phyloP scores from a whole-genome alignment of 2,113 vertebrate species.

The Ceuthmochares aereus region DNA sequence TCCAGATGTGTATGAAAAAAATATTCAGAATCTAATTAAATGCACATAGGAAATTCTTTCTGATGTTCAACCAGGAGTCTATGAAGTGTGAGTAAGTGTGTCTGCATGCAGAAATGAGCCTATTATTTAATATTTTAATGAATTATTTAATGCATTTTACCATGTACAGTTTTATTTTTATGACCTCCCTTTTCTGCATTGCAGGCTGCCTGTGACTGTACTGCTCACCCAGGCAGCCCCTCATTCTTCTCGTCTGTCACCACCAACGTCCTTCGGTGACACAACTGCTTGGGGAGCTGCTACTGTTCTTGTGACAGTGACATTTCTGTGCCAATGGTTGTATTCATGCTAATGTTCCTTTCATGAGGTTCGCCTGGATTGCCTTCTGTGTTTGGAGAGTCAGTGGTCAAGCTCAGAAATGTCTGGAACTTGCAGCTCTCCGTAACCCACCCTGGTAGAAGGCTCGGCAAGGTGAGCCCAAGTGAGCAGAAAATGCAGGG shows the following conservation, averaged over 20 bases:
- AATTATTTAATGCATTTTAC: background rate
- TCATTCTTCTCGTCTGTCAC: background rate
- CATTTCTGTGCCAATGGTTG: background rate
- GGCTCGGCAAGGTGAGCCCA: background rate
- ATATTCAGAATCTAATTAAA: background rate
- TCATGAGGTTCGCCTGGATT: background rate
- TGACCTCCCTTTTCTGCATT: background rate
- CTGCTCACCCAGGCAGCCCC: background rate
- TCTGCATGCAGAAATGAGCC: background rate
- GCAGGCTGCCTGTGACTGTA: background rate
- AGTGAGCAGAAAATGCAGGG: fast-evolving
- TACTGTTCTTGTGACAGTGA: background rate
- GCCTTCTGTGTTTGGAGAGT: background rate
- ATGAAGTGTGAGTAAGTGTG: background rate
- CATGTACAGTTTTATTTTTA: background rate
- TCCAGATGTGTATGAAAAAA: background rate
- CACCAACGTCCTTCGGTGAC: background rate
- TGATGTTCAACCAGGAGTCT: background rate
- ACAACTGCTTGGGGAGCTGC: background rate
- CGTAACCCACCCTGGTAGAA: background rate
- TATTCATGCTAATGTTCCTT: background rate
- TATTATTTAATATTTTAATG: background rate
- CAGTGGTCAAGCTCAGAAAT: background rate
- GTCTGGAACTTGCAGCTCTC: no score
- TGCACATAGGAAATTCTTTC: constrained; percentile 13